Conservation (phyloP, 2,113 vertebrate genomes). For the Strix aluco region DNA sequence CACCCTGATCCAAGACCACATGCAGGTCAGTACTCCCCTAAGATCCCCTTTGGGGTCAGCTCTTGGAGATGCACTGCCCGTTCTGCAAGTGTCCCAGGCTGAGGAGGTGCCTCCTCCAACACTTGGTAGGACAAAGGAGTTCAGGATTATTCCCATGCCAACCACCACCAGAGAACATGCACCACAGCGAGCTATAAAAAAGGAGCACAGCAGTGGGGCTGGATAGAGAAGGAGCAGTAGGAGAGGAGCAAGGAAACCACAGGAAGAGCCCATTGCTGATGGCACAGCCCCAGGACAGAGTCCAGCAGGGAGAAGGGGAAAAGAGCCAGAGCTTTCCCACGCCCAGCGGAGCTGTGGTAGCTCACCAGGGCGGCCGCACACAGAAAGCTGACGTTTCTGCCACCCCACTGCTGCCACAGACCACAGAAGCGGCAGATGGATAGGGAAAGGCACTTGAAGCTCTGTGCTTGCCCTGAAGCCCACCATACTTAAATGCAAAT, state of each 20-base stretch:
- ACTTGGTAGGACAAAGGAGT: background rate
- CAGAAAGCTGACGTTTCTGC: background rate
- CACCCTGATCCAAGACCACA: too few relatives aligned
- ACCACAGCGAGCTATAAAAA: background rate
- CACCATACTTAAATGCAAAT: background rate
- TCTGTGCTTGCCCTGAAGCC: background rate
- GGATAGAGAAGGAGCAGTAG: background rate
- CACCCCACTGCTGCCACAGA: background rate
- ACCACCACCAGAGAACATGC: background rate
- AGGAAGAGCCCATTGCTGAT: background rate
- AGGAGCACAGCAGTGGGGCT: background rate
- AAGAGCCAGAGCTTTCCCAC: background rate
- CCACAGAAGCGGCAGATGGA: background rate
- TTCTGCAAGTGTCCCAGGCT: background rate
- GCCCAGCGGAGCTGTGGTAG: fast-evolving
- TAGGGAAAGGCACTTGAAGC: background rate
- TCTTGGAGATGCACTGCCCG: background rate
- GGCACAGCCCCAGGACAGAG: background rate
- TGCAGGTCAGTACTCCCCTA: background rate
- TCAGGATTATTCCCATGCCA: background rate
- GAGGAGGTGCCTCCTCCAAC: background rate
- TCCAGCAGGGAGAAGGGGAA: background rate
- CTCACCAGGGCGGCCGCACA: background rate
- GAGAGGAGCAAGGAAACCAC: background rate
- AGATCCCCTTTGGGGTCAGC: background rate